Conservation (phyloP, 2,888 invertebrate genomes). For the Onchidella celtica region DNA sequence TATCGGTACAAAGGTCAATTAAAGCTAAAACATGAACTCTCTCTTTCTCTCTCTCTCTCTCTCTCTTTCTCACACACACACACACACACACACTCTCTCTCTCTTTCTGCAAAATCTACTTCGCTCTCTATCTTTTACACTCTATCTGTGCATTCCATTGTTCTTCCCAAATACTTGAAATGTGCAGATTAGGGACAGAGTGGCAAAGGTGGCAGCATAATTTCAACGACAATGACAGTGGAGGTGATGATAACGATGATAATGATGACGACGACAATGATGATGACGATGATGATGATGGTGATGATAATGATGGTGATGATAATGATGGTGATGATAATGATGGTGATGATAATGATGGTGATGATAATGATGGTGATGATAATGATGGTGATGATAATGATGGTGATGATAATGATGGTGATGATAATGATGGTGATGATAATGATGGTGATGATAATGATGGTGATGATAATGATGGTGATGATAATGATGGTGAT, state of each 20-base stretch:
- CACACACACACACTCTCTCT: not conserved
- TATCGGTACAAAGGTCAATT: too few species aligned
- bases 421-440: not conserved
- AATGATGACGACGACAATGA: not conserved
- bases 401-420: not conserved
- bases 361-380: not conserved
- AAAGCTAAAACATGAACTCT: too few species aligned
- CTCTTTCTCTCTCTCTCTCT: too few species aligned
- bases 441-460: not conserved
- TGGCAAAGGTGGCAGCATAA: too few species aligned
- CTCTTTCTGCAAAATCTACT: too few species aligned
- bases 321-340: not conserved
- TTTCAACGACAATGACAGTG: too few species aligned
- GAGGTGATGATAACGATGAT: too few species aligned
- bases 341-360: not conserved
- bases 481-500: not conserved
- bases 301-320: not conserved
- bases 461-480: not conserved
- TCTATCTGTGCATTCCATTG: too few species aligned
- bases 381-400: not conserved
- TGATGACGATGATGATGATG: not conserved
- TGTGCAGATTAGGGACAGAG: too few species aligned
- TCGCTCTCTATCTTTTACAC: too few species aligned
- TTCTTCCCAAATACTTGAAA: too few species aligned
- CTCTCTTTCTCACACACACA: too few species aligned